A percentile compares a stretch with the other conserved stretches of the same genome.
phyloP scores from a whole-genome alignment of 1,140 invertebrate species.

The Manduca sexta region DNA sequence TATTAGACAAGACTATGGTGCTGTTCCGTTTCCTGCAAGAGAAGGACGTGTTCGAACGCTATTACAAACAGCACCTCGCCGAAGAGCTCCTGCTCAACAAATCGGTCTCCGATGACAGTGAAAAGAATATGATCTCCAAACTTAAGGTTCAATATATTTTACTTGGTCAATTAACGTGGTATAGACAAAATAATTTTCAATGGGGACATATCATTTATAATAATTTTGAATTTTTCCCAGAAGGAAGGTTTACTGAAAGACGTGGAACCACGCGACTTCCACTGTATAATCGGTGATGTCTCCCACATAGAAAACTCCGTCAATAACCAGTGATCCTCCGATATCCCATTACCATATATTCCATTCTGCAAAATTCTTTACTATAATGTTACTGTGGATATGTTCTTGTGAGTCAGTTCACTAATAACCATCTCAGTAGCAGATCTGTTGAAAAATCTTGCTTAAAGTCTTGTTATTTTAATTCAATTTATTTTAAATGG shows the following conservation, averaged over 20 bases:
- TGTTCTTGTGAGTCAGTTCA: conserved; percentile 47
- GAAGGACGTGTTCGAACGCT: conserved; percentile 99
- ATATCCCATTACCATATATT: conserved; percentile 11
- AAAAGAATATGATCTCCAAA: conserved; percentile 99
- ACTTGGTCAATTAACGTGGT: background rate
- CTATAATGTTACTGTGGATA: conserved; percentile 25
- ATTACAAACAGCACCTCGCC: conserved; percentile 99
- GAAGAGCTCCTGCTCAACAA: conserved; percentile 97
- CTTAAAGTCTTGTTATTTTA: conserved; percentile 62
- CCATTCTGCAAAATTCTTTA: conserved; percentile 69
- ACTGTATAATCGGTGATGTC: conserved; percentile 64
- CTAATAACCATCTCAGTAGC: conserved; percentile 12
- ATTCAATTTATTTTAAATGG: conserved; percentile 4
- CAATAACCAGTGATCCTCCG: conserved; percentile 27
- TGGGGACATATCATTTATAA: background rate
- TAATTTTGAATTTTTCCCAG: conserved; percentile 39
- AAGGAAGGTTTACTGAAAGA: conserved; percentile 59
- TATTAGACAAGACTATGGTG: conserved; percentile 99
- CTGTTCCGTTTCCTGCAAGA: conserved; percentile 99
- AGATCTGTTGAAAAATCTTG: conserved; percentile 37
- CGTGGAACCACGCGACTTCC: conserved; percentile 60
- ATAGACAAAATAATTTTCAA: background rate
- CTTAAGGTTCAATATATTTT: conserved; percentile 83
- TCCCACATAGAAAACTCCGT: conserved; percentile 51
- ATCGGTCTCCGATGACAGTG: conserved; percentile 98